Conservation (phyloP, 2,888 invertebrate genomes). For the Phlogophora meticulosa region DNA sequence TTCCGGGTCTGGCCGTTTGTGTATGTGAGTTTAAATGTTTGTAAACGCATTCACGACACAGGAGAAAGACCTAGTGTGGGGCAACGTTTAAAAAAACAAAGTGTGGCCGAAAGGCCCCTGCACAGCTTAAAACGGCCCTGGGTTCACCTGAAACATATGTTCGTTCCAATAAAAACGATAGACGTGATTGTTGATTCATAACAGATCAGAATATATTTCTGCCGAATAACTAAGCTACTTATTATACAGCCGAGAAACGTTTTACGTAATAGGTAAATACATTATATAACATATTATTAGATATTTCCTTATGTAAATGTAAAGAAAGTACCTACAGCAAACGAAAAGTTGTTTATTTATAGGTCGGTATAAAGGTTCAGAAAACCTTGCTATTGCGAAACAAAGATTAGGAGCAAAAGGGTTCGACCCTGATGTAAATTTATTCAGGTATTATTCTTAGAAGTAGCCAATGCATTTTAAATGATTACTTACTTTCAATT, state of each 20-base stretch:
- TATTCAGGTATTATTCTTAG: constrained; percentile 4
- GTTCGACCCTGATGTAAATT: constrained; percentile 7
- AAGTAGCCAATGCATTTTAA: background rate
- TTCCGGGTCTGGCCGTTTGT: too few species aligned
- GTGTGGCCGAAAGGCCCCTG: too few species aligned
- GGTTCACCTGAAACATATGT: background rate
- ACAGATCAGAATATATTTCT: background rate
- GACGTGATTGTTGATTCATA: background rate
- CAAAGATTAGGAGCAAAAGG: constrained; percentile 8
- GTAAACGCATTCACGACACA: too few species aligned
- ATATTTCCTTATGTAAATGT: too few species aligned
- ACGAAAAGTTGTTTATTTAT: background rate
- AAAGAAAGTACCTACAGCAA: too few species aligned
- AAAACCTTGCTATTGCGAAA: background rate
- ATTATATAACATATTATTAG: too few species aligned
- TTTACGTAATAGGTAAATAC: too few species aligned
- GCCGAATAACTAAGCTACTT: background rate
- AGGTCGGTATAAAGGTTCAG: background rate
- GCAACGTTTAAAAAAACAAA: too few species aligned
- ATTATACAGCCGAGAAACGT: too few species aligned
- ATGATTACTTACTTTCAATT: background rate
- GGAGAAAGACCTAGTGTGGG: too few species aligned
- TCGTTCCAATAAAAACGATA: background rate
- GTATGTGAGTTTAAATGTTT: too few species aligned
- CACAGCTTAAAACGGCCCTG: too few species aligned